Percentiles rank a stretch among this genome's conserved stretches.
Conservation (phyloP, 2,113 vertebrate genomes). For the Phocoena phocoena region DNA sequence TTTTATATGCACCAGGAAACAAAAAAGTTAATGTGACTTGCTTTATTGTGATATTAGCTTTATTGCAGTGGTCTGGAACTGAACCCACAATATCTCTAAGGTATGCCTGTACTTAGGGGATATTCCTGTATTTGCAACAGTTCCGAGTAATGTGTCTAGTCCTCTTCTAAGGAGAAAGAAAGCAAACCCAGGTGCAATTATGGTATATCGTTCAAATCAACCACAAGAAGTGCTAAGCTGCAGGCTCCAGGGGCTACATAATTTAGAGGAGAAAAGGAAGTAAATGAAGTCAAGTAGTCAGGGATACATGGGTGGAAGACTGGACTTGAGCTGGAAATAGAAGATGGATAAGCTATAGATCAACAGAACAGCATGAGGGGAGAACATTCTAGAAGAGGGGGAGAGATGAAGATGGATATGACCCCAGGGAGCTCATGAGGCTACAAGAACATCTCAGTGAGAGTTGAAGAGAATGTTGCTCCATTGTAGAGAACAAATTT, state of each 20-base stretch:
- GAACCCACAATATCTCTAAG: not conserved
- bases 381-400: not conserved
- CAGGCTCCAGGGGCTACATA: not conserved
- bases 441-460: not conserved
- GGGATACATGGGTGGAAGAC: not conserved
- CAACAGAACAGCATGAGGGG: not conserved
- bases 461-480: not conserved
- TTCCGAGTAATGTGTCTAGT: not conserved
- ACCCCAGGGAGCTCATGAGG: not conserved
- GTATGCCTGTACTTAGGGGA: not conserved
- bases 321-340: not conserved
- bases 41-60: not conserved
- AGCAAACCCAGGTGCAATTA: not conserved
- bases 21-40: not conserved
- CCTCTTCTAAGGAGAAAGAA: not conserved
- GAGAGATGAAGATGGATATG: not conserved
- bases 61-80: not conserved
- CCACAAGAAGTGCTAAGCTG: not conserved
- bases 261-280: not conserved
- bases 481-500: not conserved
- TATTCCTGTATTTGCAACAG: not conserved
- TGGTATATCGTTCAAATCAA: not conserved
- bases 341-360: not conserved
- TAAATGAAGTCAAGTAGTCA: not conserved
- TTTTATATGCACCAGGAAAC: not conserved